Evolutionary conservation across 2,888 invertebrate species (phyloP), one percentile per base, ranked within the genome.

Genomic region (Aleiodes testaceus): DNA sequence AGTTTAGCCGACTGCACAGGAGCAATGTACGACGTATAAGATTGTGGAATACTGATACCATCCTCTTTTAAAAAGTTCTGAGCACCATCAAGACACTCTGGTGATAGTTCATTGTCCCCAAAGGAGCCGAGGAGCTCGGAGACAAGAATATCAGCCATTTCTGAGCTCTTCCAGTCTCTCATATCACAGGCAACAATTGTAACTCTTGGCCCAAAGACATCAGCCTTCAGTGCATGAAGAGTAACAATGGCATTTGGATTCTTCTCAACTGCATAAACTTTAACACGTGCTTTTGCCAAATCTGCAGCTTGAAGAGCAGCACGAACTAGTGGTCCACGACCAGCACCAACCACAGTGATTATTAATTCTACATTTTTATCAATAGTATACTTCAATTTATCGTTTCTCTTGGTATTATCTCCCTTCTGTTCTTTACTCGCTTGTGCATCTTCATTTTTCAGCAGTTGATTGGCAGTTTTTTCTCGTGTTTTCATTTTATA

Each of bases 101-200:
- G 99, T 0, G 98, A 97, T 11, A 99, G 90, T 89, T 99, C 99
- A 87, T 99, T 99, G 87, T 99, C 99, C 18, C 98, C 98, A 90
- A 99, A 99, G 1, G 98, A 98, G 0, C 97, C 99, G 66, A 99
- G 89, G 53, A 99, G 89, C 88, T 99, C 99, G 0, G 98, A 98
- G 26, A 99, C 95, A 66, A 99, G 89, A 79, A 99, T 96, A 88
- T 99, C 99, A 0, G 98, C 98, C 84, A 94, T 93, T 78, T 96
- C 95, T 0, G 94, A 91, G 0, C 96, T 92, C 66, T 91, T 88
- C 88, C 95, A 93, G 42, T 92, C 91, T 73, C 97, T 90, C 97
- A 97, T 97, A 86, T 97, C 97, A 70, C 93, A 92, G 2, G 94
- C 92, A 50, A 96, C 91, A 2, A 97, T 92, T 2, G 92, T 92